Base-by-base conservation (phyloP, 2,888 invertebrate genomes). In the Ischnus inquisitorius region DNA sequence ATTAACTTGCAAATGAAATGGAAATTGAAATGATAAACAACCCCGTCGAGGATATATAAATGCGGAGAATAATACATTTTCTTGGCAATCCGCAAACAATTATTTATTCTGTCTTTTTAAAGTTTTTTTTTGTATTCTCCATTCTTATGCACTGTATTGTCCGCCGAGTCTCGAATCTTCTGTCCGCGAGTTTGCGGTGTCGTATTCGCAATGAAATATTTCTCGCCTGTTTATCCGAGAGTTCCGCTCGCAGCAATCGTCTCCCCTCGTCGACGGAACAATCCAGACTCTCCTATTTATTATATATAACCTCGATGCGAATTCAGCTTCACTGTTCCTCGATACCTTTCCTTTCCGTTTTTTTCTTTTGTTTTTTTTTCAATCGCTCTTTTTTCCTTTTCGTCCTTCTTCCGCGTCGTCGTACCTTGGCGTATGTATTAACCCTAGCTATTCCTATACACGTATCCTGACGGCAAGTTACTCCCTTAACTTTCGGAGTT, bases 401-500 rank as follows among this genome's bases (percentile, higher is more conserved):
- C 77, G 19, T 69, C 69, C 81, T 77, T 85, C 34, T 34, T 34
- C 34, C 34, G 4, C 79, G 75, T 76, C 64, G 71, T 72, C 76
- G 28, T 67, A 74, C 77, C 71, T 78, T 54, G 77, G 48, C 62
- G 64, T 82, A 69, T 79, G 83, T 85, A 81, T 79, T 54, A 71
- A 64, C 64, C 64, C 51, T 6, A 67, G 10, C 57, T 78, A 68
- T 82, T 77, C 77, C 57, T 74, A 39, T 74, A 51, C 54, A 51
- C 69, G 51, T 34, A 54, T 68, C 71, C 69, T 72, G 69, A 69
- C 67, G 69, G 65, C 86, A 87, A 91, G 89, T 90, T 89, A 89
- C 90, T 89, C n/a, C n/a, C 88, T 88, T 86, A 90, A 92, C 90
- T 91, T 90, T 88, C 64, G 84, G 90, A 91, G 90, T 92, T 91